Conservation (phyloP, 2,797 vertebrate species). For the Sebastes steindachneri region DNA sequence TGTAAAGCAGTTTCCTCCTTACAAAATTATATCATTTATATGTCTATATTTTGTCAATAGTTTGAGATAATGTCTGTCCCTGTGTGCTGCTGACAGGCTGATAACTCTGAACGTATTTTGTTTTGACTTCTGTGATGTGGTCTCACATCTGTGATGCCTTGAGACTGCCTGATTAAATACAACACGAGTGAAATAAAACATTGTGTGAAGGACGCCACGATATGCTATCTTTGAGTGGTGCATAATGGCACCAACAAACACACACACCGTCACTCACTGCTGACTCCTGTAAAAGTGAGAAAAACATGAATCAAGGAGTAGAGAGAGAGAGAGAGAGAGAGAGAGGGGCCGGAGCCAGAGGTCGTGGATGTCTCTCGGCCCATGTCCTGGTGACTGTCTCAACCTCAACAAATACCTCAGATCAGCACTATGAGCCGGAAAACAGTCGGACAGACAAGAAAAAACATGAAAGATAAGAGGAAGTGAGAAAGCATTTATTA, state of each 20-base stretch:
- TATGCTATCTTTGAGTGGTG: slow-evolving; percentile 1
- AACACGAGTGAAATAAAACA: neutral
- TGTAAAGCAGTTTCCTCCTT: neutral
- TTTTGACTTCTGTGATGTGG: neutral
- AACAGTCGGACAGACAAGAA: slow-evolving; percentile 26
- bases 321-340: no score
- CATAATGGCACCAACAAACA: neutral
- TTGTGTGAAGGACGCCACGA: neutral
- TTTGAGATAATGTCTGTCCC: neutral
- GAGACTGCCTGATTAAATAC: neutral
- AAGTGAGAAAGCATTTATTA: slow-evolving; percentile 54
- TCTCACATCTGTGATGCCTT: neutral
- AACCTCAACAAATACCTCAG: slow-evolving; percentile 17
- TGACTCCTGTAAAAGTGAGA: slow-evolving; percentile 2
- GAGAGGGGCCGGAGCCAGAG: neutral
- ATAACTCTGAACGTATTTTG: neutral
- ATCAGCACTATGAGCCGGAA: slow-evolving; percentile 49
- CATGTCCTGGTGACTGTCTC: slow-evolving; percentile 1
- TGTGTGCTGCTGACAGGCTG: neutral
- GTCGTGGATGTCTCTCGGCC: neutral
- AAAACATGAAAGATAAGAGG: slow-evolving; percentile 43
- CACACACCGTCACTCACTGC: neutral
- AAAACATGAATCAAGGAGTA: slow-evolving; percentile 5
- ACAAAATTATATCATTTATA: neutral
- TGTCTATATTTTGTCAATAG: neutral